Evolutionary conservation across 2,888 invertebrate genomes (phyloP).

Genomic region (Hoplodrina blanda): DNA sequence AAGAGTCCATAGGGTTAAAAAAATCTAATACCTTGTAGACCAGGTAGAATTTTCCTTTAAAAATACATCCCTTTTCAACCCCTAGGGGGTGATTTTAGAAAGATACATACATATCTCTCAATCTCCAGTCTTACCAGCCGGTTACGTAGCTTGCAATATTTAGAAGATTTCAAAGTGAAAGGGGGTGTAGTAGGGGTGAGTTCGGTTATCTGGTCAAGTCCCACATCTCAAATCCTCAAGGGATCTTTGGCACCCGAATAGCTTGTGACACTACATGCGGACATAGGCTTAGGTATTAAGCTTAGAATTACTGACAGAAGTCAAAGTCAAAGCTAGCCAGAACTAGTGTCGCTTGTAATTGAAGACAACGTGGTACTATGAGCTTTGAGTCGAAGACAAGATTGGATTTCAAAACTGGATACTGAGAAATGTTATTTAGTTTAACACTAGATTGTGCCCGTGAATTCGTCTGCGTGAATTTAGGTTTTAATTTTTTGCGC

Average conservation of each 20-base stretch:
- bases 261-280: slow-evolving; percentile 4
- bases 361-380: slow-evolving; percentile 9
- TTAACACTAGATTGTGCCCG: not conserved
- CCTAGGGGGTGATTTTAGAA: not conserved
- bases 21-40: no score
- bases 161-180: not conserved
- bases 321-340: not conserved
- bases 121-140: not conserved
- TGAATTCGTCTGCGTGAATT: no score
- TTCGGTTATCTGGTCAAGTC: not conserved
- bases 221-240: slow-evolving; percentile 13
- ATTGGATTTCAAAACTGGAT: slow-evolving; percentile 12
- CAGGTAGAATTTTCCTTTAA: not conserved
- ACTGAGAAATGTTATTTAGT: not conserved
- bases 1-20: no score
- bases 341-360: slow-evolving; percentile 19
- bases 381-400: not conserved
- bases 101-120: not conserved
- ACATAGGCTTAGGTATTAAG: slow-evolving; percentile 11
- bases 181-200: no score
- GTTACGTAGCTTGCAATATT: not conserved
- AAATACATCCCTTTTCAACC: not conserved
- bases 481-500: no score
- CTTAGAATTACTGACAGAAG: slow-evolving; percentile 12
- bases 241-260: slow-evolving; percentile 14